phyloP scores from a whole-genome alignment of 2,888 invertebrate genomes.

The Brachypalpus laphriformis region DNA sequence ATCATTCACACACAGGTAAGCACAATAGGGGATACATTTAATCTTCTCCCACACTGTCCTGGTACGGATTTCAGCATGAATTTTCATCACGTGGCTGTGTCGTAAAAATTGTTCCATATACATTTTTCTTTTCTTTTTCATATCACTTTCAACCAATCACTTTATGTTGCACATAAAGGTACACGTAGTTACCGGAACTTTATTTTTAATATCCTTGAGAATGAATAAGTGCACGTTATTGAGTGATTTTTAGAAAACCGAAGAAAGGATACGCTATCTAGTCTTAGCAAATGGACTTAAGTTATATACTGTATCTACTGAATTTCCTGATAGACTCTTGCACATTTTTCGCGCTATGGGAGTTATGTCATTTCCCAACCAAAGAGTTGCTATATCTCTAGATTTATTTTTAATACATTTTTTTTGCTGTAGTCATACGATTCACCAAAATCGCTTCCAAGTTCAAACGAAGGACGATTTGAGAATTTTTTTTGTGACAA shows the following conservation, averaged over 20 bases:
- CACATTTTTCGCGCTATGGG: too few species aligned
- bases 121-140: not conserved
- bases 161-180: not conserved
- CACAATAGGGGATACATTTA: conserved; percentile 23
- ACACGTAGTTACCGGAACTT: not conserved
- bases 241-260: not conserved
- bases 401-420: too few species aligned
- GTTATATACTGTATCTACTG: too few species aligned
- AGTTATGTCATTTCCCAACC: too few species aligned
- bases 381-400: too few species aligned
- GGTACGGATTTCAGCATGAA: not conserved
- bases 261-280: too few species aligned
- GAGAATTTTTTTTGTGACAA: too few species aligned
- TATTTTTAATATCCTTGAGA: not conserved
- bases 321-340: too few species aligned
- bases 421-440: too few species aligned
- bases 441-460: too few species aligned
- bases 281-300: too few species aligned
- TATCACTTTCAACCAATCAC: not conserved
- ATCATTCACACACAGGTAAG: conserved; percentile 27
- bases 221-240: not conserved
- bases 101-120: conserved; percentile 18
- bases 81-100: conserved; percentile 14
- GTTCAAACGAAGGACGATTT: too few species aligned
- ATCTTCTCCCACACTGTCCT: not conserved